Percentiles rank a stretch among this genome's conserved stretches.
phyloP scores from a whole-genome alignment of 2,113 vertebrate species.

The Aspiorhynchus laticeps region DNA sequence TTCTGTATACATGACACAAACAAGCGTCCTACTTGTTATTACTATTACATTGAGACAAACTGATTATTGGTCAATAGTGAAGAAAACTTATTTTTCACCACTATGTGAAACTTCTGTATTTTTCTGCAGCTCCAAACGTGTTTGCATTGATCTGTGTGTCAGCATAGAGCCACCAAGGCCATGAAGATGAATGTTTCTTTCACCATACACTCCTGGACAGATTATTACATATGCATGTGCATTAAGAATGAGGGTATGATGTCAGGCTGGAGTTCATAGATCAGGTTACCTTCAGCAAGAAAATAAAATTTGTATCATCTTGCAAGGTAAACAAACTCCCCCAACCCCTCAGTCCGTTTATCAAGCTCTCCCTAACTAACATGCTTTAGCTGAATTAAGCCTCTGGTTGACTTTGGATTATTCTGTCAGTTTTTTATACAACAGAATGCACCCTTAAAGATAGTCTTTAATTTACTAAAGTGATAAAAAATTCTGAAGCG shows the following conservation, averaged over 20 bases:
- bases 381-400: background rate
- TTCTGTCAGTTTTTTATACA: background rate
- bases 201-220: conserved; percentile 56
- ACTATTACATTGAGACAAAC: background rate
- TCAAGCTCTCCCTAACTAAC: background rate
- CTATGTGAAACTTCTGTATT: background rate
- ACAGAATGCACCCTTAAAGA: background rate
- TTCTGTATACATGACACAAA: background rate
- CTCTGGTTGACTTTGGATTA: background rate
- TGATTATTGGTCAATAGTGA: background rate
- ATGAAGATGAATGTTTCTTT: conserved; percentile 53
- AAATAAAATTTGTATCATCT: background rate
- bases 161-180: background rate
- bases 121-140: background rate
- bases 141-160: background rate
- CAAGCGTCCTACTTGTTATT: background rate
- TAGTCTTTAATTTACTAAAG: background rate
- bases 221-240: conserved; percentile 62
- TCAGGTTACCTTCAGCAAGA: conserved; percentile 12
- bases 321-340: conserved; percentile 25
- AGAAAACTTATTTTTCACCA: background rate
- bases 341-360: background rate
- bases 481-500: background rate
- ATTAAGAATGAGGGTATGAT: conserved; percentile 4
- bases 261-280: background rate